A percentile compares a stretch with the other conserved stretches of the same genome.
Evolutionary conservation across 1,140 invertebrate species (phyloP).

Genomic region (Leptoteleia sp.): DNA sequence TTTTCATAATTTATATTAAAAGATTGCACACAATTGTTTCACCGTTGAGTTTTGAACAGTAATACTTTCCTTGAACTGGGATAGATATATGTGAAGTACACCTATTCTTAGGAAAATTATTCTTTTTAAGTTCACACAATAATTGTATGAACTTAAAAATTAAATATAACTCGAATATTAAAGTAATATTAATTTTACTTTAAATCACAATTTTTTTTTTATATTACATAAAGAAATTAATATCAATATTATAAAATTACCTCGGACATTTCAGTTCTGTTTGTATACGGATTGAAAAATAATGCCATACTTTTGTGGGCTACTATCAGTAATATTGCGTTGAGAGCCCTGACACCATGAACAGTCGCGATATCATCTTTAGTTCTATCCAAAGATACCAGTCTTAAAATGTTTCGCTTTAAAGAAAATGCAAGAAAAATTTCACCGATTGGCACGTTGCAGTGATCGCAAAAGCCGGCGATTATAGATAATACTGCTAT

Average conservation of each 20-base stretch:
- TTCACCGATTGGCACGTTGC: constrained; percentile 70
- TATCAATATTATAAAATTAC: constrained; percentile 79
- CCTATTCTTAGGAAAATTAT: too few relatives aligned
- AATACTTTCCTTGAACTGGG: too few relatives aligned
- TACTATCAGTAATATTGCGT: constrained; percentile 84
- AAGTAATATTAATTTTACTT: too few relatives aligned
- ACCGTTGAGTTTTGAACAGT: too few relatives aligned
- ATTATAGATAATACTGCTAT: constrained; percentile 70
- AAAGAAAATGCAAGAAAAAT: constrained; percentile 85
- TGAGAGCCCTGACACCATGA: constrained; percentile 86
- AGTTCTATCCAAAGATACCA: constrained; percentile 81
- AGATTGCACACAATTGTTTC: too few relatives aligned
- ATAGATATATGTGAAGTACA: too few relatives aligned
- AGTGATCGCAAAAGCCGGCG: constrained; percentile 75
- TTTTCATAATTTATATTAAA: too few relatives aligned
- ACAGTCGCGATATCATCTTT: constrained; percentile 84
- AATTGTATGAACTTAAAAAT: too few relatives aligned
- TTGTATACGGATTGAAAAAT: constrained; percentile 86
- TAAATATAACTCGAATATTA: too few relatives aligned
- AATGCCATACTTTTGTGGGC: constrained; percentile 89
- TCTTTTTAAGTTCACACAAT: too few relatives aligned
- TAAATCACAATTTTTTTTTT: too few relatives aligned
- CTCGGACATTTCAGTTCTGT: constrained; percentile 86
- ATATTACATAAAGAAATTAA: too few relatives aligned
- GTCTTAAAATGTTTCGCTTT: constrained; percentile 82